These are phyloP conservation scores for Danaus chrysippus DNA, from an alignment of 2,888 invertebrate genomes.

Conservation along the genomic window DNA sequence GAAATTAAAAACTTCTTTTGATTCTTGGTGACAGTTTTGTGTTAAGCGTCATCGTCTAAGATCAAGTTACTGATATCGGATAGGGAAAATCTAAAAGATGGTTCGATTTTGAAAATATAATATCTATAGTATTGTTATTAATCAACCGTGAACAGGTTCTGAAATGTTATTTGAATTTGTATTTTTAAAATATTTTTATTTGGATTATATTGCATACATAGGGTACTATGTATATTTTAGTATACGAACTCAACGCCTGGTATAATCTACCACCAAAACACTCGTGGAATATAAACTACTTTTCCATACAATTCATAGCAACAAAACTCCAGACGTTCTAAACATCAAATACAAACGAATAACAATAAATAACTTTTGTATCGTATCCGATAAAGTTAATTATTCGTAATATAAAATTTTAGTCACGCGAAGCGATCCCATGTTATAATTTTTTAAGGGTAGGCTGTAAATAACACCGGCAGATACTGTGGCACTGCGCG, in stretches of 20 bases:
- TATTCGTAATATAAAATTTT: constrained; percentile 65
- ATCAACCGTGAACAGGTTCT: not conserved
- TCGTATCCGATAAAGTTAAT: constrained; percentile 67
- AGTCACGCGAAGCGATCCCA: constrained; percentile 66
- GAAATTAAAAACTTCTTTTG: constrained; percentile 57
- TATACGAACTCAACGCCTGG: no score
- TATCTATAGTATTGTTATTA: not conserved
- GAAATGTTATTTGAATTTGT: not conserved
- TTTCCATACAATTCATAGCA: constrained; percentile 18
- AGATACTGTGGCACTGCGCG: constrained; percentile 57
- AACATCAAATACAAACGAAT: constrained; percentile 36
- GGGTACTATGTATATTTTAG: no score
- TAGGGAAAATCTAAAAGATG: constrained; percentile 17
- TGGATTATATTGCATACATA: no score
- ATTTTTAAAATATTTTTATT: no score
- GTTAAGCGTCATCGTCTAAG: constrained; percentile 43
- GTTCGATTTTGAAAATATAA: constrained; percentile 1
- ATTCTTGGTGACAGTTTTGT: constrained; percentile 63
- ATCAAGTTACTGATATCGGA: constrained; percentile 35
- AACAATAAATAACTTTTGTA: constrained; percentile 62
- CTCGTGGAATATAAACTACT: no score
- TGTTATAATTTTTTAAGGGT: constrained; percentile 64
- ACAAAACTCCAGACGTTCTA: constrained; percentile 40
- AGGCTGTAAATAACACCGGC: constrained; percentile 51
- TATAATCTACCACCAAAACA: no score